A percentile compares a stretch with the other conserved stretches of the same genome.
These are phyloP conservation scores for Cololabis saira DNA, from an alignment of 2,113 vertebrate genomes.

Conservation along the genomic window DNA sequence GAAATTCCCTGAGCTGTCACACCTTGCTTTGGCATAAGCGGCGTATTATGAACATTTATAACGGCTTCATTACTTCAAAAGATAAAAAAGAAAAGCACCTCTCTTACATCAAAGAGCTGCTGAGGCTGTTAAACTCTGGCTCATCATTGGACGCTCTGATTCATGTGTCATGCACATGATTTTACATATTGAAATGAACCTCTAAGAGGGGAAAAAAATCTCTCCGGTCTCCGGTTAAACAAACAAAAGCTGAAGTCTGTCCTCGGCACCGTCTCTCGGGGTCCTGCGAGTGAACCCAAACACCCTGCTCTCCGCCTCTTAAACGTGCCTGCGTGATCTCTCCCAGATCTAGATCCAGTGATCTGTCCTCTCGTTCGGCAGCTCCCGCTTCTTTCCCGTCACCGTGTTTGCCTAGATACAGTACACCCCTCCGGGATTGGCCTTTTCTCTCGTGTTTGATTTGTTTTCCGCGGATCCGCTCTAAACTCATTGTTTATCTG, in stretches of 20 bases:
- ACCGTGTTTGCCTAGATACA: not conserved
- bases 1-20: constrained; percentile 59
- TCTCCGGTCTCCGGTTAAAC: not conserved
- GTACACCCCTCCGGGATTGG: not conserved
- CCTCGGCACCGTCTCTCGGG: constrained; percentile 24
- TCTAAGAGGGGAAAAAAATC: not conserved
- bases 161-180: constrained; percentile 64
- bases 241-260: not conserved
- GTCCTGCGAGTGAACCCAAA: constrained; percentile 8
- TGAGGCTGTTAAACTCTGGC: constrained; percentile 54
- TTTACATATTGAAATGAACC: constrained; percentile 22
- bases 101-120: constrained; percentile 56
- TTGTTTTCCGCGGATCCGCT: not conserved
- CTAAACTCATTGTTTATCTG: not conserved
- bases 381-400: constrained; percentile 7
- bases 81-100: constrained; percentile 58
- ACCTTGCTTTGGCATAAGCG: constrained; percentile 34
- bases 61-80: constrained; percentile 68
- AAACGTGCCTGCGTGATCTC: constrained; percentile 50
- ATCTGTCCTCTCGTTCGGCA: not conserved
- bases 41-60: constrained; percentile 48
- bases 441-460: not conserved
- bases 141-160: constrained; percentile 47
- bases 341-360: constrained; percentile 31
- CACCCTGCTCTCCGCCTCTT: constrained; percentile 36